phyloP scores from a whole-genome alignment of 2,888 invertebrate genomes.

The Ectropis crepuscularia region DNA sequence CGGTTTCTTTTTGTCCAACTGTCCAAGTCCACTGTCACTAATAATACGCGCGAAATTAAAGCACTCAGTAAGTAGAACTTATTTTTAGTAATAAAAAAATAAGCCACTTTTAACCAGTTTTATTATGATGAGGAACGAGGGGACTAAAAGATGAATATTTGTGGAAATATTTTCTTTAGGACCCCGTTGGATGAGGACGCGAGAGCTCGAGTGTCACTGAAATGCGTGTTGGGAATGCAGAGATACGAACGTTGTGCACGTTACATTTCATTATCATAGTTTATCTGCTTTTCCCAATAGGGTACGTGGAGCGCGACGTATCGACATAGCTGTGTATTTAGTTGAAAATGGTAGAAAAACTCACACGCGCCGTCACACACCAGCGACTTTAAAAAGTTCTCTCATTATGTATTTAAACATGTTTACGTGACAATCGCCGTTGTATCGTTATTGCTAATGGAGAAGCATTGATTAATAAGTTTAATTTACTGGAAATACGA shows the following conservation, averaged over 20 bases:
- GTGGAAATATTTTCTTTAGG: conserved; percentile 72
- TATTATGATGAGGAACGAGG: conserved; percentile 47
- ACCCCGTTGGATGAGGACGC: conserved; percentile 52
- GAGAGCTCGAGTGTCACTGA: conserved; percentile 59
- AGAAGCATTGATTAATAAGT: conserved; percentile 10
- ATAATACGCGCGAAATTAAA: conserved; percentile 21
- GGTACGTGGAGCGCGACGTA: conserved; percentile 76
- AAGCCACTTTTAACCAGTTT: conserved; percentile 59
- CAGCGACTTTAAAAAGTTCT: conserved; percentile 78
- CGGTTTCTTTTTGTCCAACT: background rate
- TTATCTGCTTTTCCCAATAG: conserved; percentile 82
- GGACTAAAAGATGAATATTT: conserved; percentile 73
- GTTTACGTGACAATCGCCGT: conserved; percentile 40
- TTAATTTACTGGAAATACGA: background rate
- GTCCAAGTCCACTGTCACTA: conserved; percentile 1
- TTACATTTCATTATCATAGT: conserved; percentile 79
- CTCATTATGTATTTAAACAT: conserved; percentile 53
- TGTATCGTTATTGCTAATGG: conserved; percentile 27
- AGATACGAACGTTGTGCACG: conserved; percentile 65
- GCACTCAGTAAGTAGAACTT: conserved; percentile 60
- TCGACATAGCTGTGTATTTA: conserved; percentile 66
- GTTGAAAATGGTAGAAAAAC: conserved; percentile 72
- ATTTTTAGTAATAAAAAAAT: conserved; percentile 71
- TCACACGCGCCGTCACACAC: conserved; percentile 71
- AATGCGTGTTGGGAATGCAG: conserved; percentile 64